Conservation (phyloP, 2,797 vertebrate genomes). For the Lacerta bilineata region DNA sequence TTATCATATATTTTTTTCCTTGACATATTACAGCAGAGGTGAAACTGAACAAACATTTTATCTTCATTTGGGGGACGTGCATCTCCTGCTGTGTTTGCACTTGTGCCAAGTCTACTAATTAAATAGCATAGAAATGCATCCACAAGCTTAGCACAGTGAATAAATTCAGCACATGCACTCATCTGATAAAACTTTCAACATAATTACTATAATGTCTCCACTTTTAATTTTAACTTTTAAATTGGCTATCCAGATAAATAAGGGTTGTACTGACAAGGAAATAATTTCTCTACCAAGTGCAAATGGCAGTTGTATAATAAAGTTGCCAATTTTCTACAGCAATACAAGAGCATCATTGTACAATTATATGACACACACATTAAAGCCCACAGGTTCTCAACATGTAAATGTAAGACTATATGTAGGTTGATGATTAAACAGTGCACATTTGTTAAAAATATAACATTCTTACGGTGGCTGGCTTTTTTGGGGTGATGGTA, state of each 20-base stretch:
- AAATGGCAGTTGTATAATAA: not conserved
- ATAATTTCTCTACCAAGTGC: conserved; percentile 9
- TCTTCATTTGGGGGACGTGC: conserved; percentile 26
- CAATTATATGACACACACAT: not conserved
- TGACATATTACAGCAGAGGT: conserved; percentile 24
- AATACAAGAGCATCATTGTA: not conserved
- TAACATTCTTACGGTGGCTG: not conserved
- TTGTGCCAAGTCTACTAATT: conserved; percentile 45
- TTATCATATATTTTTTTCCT: conserved; percentile 43
- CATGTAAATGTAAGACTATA: not conserved
- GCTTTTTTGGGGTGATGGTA: not conserved
- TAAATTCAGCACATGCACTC: conserved; percentile 20
- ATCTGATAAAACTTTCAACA: conserved; percentile 38
- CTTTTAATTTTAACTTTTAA: conserved; percentile 55
- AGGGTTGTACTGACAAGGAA: conserved; percentile 28
- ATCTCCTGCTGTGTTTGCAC: conserved; percentile 29
- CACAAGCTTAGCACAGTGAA: conserved; percentile 24
- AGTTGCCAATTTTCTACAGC: not conserved
- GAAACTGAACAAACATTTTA: conserved; percentile 50
- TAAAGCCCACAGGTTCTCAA: not conserved
- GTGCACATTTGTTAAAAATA: not conserved
- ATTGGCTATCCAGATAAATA: not conserved
- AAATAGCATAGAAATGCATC: conserved; percentile 17
- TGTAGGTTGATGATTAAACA: not conserved
- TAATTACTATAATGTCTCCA: conserved; percentile 10